Base-by-base conservation (phyloP, 2,888 invertebrate genomes). In the Helleia helle region DNA sequence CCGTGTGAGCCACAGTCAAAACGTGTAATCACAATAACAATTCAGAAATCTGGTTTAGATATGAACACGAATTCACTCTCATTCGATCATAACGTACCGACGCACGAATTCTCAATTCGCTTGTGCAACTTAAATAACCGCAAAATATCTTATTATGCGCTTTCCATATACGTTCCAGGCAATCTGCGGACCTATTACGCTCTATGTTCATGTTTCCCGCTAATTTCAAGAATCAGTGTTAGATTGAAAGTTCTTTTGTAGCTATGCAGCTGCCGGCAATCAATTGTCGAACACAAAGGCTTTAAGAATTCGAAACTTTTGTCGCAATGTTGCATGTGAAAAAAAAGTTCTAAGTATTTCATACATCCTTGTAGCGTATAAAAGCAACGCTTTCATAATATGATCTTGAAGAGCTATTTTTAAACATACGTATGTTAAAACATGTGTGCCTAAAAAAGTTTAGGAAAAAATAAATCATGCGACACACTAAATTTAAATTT, bases 141-240 rank as follows among this genome's bases (percentile, higher is more conserved):
- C 83, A 84, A 83, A 80, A 83, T 80, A 71, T 72, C 81, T 72
- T 77, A 80, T 79, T 79, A 79, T 76, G 71, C 76, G 73, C 79
- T 81, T 77, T 81, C 81, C 81, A 77, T 83, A 77, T 79, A 81
- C 68, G 80, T 68, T 74, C 71, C 63, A 65, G 59, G 69, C 77
- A 79, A 80, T 80, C 76, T 75, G 65, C 66, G 61, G 61, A 58
- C 58, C 74, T 65, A 80, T 76, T 79, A 75, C 73, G 61, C 64
- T 64, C 65, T 58, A 58, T 62, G 65, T 65, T 67, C 71, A 71
- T 70, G 71, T 66, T 71, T 75, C 74, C 70, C 66, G 69, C 73
- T 79, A 75, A 76, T 77, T 77, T 71, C 65, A 56, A 72, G 74
- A 74, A 74, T 69, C 71, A 56, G 58, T 54, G 61, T 61, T 62